Conservation (phyloP, 2,888 invertebrate species). For the Caenorhabditis sp. region DNA sequence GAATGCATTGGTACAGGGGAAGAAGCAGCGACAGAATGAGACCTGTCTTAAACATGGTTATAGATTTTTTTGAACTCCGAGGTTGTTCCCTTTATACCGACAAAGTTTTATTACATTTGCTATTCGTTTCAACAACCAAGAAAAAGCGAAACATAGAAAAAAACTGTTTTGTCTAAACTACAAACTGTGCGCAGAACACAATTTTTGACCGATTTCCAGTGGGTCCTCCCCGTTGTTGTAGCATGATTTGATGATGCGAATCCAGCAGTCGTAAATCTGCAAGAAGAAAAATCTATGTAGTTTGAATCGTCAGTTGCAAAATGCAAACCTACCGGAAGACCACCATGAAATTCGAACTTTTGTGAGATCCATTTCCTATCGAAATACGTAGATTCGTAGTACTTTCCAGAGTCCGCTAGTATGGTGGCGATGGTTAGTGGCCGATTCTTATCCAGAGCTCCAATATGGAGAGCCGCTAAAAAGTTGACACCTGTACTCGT, state of each 20-base stretch:
- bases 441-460: slow-evolving; percentile 6
- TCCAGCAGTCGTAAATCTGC: slow-evolving; percentile 75
- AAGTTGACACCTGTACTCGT: slow-evolving; percentile 78
- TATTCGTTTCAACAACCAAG: too few relatives aligned
- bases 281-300: neutral
- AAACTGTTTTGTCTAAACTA: neutral
- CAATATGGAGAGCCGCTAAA: slow-evolving; percentile 73
- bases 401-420: slow-evolving; percentile 70
- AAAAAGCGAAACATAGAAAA: too few relatives aligned
- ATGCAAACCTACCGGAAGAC: slow-evolving; percentile 54
- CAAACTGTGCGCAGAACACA: neutral
- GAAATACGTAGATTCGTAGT: slow-evolving; percentile 71
- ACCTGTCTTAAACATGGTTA: neutral
- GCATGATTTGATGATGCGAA: slow-evolving; percentile 54
- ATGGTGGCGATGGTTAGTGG: slow-evolving; percentile 67
- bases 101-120: neutral
- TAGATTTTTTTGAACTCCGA: too few relatives aligned
- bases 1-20: neutral
- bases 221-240: slow-evolving; percentile 68
- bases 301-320: neutral
- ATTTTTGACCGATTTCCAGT: slow-evolving; percentile 30
- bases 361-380: slow-evolving; percentile 73
- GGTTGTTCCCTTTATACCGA: too few relatives aligned
- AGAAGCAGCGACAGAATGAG: neutral
- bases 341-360: slow-evolving; percentile 73